These are phyloP conservation scores for Sitophilus oryzae DNA, from an alignment of 1,140 invertebrate genomes.

Conservation along the genomic window DNA sequence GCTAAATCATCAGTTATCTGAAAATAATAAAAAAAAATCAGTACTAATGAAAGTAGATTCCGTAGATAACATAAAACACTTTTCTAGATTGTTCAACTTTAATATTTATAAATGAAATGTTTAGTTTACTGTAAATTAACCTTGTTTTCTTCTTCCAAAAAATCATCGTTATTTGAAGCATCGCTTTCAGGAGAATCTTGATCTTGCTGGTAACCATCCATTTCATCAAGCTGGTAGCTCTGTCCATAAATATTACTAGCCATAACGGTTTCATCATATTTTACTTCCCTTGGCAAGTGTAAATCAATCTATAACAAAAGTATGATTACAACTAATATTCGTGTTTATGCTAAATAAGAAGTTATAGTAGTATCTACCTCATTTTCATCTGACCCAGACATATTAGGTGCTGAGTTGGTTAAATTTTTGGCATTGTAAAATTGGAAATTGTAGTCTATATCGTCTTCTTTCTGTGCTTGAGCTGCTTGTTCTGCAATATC, in stretches of 20 bases:
- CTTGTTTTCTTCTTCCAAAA: constrained; percentile 28
- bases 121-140: constrained; percentile 12
- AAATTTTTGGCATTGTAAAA: constrained; percentile 73
- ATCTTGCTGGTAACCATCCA: constrained; percentile 34
- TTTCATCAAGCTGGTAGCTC: constrained; percentile 26
- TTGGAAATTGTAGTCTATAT: constrained; percentile 57
- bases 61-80: neutral
- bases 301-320: constrained; percentile 7
- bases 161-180: constrained; percentile 42
- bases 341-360: too few relatives aligned
- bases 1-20: constrained; percentile 31
- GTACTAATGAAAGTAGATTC: neutral
- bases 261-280: constrained; percentile 30
- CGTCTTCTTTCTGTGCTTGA: constrained; percentile 52
- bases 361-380: too few relatives aligned
- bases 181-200: constrained; percentile 22
- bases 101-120: neutral
- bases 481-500: constrained; percentile 74
- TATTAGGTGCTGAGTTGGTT: constrained; percentile 42
- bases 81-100: neutral
- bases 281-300: constrained; percentile 23
- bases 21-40: neutral
- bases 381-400: constrained; percentile 26
- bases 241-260: constrained; percentile 19
- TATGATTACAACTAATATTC: neutral